Evolutionary conservation across 2,113 vertebrate genomes (phyloP), one percentile per base, ranked within the genome.

Genomic region (Castor canadensis): DNA sequence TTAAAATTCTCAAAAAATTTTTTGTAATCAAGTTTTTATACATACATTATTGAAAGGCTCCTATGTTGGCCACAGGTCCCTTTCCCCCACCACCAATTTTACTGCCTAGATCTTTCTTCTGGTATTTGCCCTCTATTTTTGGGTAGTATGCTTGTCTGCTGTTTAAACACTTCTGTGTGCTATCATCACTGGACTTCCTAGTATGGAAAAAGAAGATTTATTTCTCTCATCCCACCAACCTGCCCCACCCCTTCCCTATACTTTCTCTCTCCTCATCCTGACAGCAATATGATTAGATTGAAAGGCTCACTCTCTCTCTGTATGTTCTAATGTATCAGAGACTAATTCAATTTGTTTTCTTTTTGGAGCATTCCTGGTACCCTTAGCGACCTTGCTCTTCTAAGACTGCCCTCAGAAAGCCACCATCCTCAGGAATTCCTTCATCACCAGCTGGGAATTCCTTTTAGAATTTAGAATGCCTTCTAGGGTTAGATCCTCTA

Each of bases 81-180:
- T 28, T 83, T 66, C 35, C 35, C n/a, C 35, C 6, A 7, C 5
- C 30, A 32, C 22, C 0, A 0, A 1, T 66, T 45, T 47, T 66
- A 52, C 56, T 81, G 3, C 38, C 20, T 9, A 6, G 8, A 38
- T 77, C 11, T 30, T n/a, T 87, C 47, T 76, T 60, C 20, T 72
- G 35, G 15, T 15, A 15, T 77, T 75, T 71, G 35, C 22, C 9
- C 75, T 24, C 10, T n/a, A n/a, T 58, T 86, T 66, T 20, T 45
- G 40, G 87, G 28, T 43, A 5, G 22, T 54, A 22, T 77, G 24
- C 24, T 49, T 45, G 6, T n/a, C 72, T 83, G 17, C 45, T 69
- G 5, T 73, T 84, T 7, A n/a, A 45, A 9, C 64, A 26, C 52
- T 72, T 83, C 91, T 80, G 6, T 67, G 91, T n/a, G 28, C 58